phyloP scores from a whole-genome alignment of 2,113 vertebrate genomes.

The Cranoglanis bouderius region DNA sequence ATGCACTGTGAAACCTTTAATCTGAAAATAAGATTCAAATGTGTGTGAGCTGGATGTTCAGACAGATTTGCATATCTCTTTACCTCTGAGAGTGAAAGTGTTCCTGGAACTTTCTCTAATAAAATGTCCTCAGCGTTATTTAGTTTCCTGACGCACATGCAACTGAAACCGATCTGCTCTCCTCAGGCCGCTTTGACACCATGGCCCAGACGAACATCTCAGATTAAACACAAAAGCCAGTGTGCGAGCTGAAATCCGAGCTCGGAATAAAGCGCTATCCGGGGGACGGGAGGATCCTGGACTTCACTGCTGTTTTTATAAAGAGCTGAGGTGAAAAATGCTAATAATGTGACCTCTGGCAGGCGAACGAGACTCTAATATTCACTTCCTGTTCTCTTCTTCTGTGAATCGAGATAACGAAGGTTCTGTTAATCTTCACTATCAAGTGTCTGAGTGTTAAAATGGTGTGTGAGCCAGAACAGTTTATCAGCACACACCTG shows the following conservation, averaged over 20 bases:
- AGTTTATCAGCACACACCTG: constrained; percentile 18
- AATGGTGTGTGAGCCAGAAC: constrained; percentile 28
- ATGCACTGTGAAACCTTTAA: constrained; percentile 17
- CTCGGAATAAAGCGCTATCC: constrained; percentile 65
- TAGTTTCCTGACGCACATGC: constrained; percentile 54
- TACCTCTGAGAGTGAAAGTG: constrained; percentile 60
- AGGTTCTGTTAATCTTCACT: constrained; percentile 26
- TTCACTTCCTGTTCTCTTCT: constrained; percentile 37
- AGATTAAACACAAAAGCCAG: constrained; percentile 64
- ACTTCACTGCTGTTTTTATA: constrained; percentile 35
- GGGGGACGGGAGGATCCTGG: constrained; percentile 49
- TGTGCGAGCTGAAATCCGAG: constrained; percentile 66
- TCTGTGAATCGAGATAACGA: constrained; percentile 29
- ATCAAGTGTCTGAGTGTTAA: constrained; percentile 35
- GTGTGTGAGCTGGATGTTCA: constrained; percentile 29
- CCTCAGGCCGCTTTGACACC: constrained; percentile 43
- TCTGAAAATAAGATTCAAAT: constrained; percentile 54
- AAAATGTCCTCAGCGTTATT: constrained; percentile 52
- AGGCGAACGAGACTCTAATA: constrained; percentile 61
- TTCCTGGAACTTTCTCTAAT: constrained; percentile 7
- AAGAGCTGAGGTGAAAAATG: constrained; percentile 66
- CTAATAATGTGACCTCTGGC: constrained; percentile 71
- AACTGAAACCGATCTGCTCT: constrained; percentile 46
- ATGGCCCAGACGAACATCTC: constrained; percentile 51
- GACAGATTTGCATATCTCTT: constrained; percentile 31